Conservation (phyloP, 2,797 vertebrate species). For the Centroberyx gerrardi region DNA sequence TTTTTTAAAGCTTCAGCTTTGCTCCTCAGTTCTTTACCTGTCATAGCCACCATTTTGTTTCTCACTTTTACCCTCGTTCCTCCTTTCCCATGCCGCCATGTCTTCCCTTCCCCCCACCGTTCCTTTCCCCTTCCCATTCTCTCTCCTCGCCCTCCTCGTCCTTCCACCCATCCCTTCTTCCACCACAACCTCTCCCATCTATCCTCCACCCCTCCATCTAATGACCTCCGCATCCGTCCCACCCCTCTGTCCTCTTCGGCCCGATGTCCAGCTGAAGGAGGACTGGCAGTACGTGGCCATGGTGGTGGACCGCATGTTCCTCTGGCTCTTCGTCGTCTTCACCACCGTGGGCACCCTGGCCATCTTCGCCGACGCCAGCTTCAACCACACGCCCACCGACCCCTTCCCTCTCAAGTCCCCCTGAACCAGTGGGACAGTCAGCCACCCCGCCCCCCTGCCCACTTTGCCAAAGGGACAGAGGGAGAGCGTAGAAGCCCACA, state of each 20-base stretch:
- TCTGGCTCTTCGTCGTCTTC: slow-evolving; percentile 89
- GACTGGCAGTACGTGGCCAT: slow-evolving; percentile 95
- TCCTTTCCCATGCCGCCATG: background rate
- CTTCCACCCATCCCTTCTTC: background rate
- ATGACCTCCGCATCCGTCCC: background rate
- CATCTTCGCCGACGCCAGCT: slow-evolving; percentile 91
- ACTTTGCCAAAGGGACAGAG: background rate
- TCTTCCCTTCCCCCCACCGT: background rate
- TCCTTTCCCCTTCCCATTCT: background rate
- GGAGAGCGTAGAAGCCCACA: background rate
- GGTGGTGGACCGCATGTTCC: slow-evolving; percentile 92
- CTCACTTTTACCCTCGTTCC: background rate
- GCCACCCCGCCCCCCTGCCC: slow-evolving; percentile 30
- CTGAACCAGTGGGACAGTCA: slow-evolving; percentile 47
- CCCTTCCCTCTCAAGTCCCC: slow-evolving; percentile 70
- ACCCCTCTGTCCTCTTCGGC: background rate
- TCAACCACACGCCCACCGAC: slow-evolving; percentile 85
- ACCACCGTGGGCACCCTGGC: slow-evolving; percentile 89
- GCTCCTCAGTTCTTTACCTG: background rate
- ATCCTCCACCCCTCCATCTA: background rate
- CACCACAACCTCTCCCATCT: background rate
- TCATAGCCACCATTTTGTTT: background rate
- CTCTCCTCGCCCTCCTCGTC: background rate
- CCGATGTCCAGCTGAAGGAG: slow-evolving; percentile 84
- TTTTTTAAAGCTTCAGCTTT: background rate